A percentile compares a stretch with the other conserved stretches of the same genome.
Evolutionary conservation across 2,113 vertebrate species (phyloP).

Genomic region (Pimephales promelas): DNA sequence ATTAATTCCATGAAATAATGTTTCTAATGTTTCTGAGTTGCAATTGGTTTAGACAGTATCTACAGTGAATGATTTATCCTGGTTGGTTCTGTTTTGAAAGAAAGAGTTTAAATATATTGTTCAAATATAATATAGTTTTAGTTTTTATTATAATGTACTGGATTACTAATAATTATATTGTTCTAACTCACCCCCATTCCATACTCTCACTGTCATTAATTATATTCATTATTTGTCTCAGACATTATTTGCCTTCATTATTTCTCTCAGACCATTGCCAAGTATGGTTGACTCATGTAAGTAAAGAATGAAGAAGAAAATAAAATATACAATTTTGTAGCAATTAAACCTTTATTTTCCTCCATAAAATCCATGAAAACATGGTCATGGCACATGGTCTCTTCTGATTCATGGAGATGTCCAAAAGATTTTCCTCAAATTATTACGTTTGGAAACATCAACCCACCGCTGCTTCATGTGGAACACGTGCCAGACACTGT

Average conservation of each 20-base stretch:
- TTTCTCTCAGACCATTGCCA: not conserved
- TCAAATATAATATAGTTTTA: no score
- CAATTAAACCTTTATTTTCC: not conserved
- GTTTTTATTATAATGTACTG: no score
- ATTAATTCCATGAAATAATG: not conserved
- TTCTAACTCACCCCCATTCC: not conserved
- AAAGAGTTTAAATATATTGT: not conserved
- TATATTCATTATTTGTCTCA: not conserved
- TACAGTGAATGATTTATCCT: not conserved
- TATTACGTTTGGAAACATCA: not conserved
- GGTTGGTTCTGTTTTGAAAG: not conserved
- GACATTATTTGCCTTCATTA: not conserved
- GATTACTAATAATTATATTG: not conserved
- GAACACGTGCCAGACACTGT: not conserved
- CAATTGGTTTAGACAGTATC: not conserved
- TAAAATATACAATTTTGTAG: not conserved
- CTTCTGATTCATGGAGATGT: not conserved
- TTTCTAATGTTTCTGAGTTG: not conserved
- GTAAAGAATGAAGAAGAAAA: not conserved
- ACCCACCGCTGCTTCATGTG: not conserved
- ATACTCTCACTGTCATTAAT: not conserved
- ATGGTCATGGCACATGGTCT: not conserved
- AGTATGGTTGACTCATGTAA: not conserved
- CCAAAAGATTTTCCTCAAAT: not conserved
- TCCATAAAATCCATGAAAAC: not conserved